Evolutionary conservation across 2,888 invertebrate species (phyloP).

Genomic region (Hyalella azteca): DNA sequence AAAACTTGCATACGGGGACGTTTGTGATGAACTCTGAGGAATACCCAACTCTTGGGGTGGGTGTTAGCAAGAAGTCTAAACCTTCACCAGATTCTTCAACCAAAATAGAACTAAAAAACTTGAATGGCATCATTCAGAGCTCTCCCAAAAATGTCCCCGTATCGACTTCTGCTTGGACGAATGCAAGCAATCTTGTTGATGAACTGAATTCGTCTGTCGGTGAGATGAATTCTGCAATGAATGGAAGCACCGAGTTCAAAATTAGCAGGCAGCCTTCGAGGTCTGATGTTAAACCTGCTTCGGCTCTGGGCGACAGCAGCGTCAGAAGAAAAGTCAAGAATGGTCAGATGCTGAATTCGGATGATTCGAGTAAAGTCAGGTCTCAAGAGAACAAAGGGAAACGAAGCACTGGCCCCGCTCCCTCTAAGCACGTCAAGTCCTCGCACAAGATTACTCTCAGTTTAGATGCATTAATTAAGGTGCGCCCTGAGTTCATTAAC

Average conservation of each 20-base stretch:
- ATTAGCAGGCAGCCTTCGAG: neutral
- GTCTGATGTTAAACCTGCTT: neutral
- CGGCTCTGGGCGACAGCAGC: neutral
- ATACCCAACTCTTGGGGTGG: slow-evolving; percentile 19
- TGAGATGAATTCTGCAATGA: no score
- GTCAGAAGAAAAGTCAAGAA: neutral
- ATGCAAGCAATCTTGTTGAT: neutral
- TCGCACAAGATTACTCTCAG: slow-evolving; percentile 1
- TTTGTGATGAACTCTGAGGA: slow-evolving; percentile 9
- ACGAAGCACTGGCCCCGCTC: neutral
- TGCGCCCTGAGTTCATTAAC: no score
- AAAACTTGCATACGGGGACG: neutral
- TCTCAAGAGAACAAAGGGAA: neutral
- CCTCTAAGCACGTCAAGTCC: neutral
- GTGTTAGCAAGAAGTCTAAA: neutral
- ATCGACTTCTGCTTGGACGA: neutral
- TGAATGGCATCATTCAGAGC: slow-evolving; percentile 18
- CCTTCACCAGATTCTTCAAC: neutral
- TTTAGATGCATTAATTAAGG: neutral
- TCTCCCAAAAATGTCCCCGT: neutral
- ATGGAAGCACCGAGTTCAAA: neutral
- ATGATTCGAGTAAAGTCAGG: neutral
- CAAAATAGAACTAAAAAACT: neutral
- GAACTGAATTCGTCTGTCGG: no score
- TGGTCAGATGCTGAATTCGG: neutral